A percentile compares a stretch with the other conserved stretches of the same genome.
These are phyloP conservation scores for Leucophora obtusa DNA, from an alignment of 2,888 invertebrate species.

Conservation along the genomic window DNA sequence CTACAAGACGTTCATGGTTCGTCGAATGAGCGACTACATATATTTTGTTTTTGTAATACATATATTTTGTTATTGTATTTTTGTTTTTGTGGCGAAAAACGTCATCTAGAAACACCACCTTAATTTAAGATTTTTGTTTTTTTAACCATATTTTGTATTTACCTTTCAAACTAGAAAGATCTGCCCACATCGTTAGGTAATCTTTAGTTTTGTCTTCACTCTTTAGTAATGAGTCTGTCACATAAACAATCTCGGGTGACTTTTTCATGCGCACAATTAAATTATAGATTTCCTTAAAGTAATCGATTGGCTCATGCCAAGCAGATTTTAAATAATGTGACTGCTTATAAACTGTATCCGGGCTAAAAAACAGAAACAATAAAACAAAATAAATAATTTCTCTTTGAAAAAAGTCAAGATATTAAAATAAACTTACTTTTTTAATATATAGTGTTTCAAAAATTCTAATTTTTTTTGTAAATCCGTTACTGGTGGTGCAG, in stretches of 20 bases:
- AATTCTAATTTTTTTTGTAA: slow-evolving; percentile 66
- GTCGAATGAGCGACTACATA: too few species aligned
- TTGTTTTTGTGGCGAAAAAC: too few species aligned
- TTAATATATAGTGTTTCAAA: slow-evolving; percentile 64
- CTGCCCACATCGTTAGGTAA: slow-evolving; percentile 65
- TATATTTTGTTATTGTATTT: too few species aligned
- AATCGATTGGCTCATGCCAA: slow-evolving; percentile 72
- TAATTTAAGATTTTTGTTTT: too few species aligned
- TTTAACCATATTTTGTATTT: background rate
- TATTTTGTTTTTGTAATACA: too few species aligned
- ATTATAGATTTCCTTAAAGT: slow-evolving; percentile 68
- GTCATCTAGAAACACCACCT: too few species aligned
- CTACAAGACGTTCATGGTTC: too few species aligned
- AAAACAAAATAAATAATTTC: too few species aligned
- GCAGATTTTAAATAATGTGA: slow-evolving; percentile 65
- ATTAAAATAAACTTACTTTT: slow-evolving; percentile 59
- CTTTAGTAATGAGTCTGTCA: slow-evolving; percentile 59
- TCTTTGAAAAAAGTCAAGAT: too few species aligned
- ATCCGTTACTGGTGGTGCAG: slow-evolving; percentile 21
- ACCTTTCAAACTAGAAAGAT: slow-evolving; percentile 51
- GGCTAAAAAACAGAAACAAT: slow-evolving; percentile 41
- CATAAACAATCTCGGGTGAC: slow-evolving; percentile 57
- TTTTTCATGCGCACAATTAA: slow-evolving; percentile 67
- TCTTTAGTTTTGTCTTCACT: slow-evolving; percentile 11
- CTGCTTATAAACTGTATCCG: slow-evolving; percentile 69